Percentiles rank a stretch among this genome's conserved stretches.
Evolutionary conservation across 30 jellyfish, hydroid and myxozoan genomes (phyloP).

Genomic region (Sanderia malayensis): DNA sequence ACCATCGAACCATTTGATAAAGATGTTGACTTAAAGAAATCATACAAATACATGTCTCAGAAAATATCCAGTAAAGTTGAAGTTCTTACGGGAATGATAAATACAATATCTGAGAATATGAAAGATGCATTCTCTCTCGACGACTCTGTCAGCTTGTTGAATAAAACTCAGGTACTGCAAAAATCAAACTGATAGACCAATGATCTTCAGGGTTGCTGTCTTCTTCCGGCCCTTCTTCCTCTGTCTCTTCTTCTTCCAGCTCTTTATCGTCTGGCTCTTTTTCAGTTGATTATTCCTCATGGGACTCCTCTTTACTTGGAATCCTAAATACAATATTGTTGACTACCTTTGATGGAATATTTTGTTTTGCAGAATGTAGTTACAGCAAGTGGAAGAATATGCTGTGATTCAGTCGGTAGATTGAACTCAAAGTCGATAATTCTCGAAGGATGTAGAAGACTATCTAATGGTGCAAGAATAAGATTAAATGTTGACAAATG

Average conservation of each 20-base stretch:
- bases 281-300: too few relatives aligned
- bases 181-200: too few relatives aligned
- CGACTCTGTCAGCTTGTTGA: constrained; percentile 10
- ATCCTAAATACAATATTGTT: too few relatives aligned
- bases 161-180: not conserved
- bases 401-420: constrained; percentile 93
- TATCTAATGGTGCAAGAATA: constrained; percentile 70
- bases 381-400: constrained; percentile 68
- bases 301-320: too few relatives aligned
- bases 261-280: too few relatives aligned
- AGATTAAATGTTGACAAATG: constrained; percentile 58
- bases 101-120: constrained; percentile 44
- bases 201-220: too few relatives aligned
- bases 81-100: constrained; percentile 60
- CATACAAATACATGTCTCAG: constrained; percentile 75
- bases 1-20: constrained; percentile 26
- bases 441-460: constrained; percentile 69
- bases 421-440: constrained; percentile 81
- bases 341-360: too few relatives aligned
- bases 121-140: constrained; percentile 22
- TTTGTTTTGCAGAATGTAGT: constrained; percentile 67
- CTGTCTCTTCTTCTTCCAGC: too few relatives aligned
- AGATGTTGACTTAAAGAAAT: constrained; percentile 29
- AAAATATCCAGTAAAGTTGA: constrained; percentile 69
- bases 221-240: too few relatives aligned